These are phyloP conservation scores for Bombus sibiricus DNA, from an alignment of 1,140 invertebrate species.

Conservation along the genomic window DNA sequence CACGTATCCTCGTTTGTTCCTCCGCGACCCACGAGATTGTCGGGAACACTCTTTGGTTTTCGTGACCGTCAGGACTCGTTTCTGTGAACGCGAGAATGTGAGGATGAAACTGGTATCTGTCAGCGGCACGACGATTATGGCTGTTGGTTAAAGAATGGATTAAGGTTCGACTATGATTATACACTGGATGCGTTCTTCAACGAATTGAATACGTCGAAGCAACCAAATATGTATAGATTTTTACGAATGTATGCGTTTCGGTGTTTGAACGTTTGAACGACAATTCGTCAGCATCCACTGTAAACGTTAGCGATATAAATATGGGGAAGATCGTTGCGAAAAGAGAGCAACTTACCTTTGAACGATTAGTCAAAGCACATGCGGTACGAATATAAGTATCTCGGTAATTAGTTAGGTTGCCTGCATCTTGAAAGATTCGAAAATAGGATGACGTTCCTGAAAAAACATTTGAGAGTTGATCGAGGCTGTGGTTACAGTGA, in stretches of 20 bases:
- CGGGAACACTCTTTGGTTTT: not conserved
- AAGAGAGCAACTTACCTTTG: too few relatives aligned
- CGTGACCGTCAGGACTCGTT: conserved; percentile 4
- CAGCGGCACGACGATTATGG: not conserved
- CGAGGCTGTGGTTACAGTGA: not conserved
- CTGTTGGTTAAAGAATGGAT: not conserved
- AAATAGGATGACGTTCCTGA: not conserved
- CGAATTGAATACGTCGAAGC: not conserved
- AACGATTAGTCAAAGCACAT: too few relatives aligned
- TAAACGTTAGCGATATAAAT: too few relatives aligned
- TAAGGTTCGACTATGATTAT: not conserved
- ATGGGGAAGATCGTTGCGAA: too few relatives aligned
- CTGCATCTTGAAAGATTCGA: not conserved
- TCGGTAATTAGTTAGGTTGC: not conserved
- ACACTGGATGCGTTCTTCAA: not conserved
- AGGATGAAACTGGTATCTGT: not conserved
- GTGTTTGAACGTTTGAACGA: too few relatives aligned
- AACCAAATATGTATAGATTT: too few relatives aligned
- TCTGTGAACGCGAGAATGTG: not conserved
- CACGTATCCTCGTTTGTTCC: conserved; percentile 52
- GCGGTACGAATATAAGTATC: too few relatives aligned
- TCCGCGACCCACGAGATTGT: conserved; percentile 6
- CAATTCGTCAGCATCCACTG: too few relatives aligned
- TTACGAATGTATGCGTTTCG: too few relatives aligned
- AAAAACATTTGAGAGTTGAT: not conserved